Evolutionary conservation across 2,113 vertebrate species (phyloP).

Genomic region (Ia io): DNA sequence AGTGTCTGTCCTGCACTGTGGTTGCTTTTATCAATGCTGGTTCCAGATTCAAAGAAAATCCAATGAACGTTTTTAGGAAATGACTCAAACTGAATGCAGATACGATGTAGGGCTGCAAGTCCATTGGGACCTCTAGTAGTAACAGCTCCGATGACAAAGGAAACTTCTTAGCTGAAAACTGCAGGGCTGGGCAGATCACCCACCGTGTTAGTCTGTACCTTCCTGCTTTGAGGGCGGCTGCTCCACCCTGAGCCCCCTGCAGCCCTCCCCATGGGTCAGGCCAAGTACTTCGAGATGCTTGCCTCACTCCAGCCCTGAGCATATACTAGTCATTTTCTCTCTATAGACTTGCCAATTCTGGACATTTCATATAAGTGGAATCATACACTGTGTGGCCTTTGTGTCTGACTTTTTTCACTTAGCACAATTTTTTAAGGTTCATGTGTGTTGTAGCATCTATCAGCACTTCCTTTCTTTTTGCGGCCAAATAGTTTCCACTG

Average conservation of each 20-base stretch:
- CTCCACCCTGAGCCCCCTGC: neutral
- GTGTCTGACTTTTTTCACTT: neutral
- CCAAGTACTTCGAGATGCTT: too few relatives aligned
- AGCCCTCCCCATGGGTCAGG: neutral
- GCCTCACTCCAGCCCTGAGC: neutral
- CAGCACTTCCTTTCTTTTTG: neutral
- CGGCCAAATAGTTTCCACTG: neutral
- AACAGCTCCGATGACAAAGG: neutral
- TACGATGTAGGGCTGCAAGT: accelerated
- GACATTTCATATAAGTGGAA: accelerated
- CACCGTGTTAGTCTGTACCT: neutral
- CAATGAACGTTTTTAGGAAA: neutral
- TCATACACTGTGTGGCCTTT: neutral
- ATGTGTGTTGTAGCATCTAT: too few relatives aligned
- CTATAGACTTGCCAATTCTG: neutral
- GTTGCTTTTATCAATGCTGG: neutral
- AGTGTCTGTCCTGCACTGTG: neutral
- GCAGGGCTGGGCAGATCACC: neutral
- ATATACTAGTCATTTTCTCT: neutral
- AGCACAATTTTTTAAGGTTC: neutral
- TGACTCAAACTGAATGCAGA: neutral
- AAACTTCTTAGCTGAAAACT: neutral
- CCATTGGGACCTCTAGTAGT: neutral
- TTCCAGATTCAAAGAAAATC: neutral
- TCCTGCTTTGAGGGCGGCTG: neutral